These are phyloP conservation scores for Sarotherodon lohbergeri DNA, from an alignment of 2,113 vertebrate genomes.

Conservation along the genomic window DNA sequence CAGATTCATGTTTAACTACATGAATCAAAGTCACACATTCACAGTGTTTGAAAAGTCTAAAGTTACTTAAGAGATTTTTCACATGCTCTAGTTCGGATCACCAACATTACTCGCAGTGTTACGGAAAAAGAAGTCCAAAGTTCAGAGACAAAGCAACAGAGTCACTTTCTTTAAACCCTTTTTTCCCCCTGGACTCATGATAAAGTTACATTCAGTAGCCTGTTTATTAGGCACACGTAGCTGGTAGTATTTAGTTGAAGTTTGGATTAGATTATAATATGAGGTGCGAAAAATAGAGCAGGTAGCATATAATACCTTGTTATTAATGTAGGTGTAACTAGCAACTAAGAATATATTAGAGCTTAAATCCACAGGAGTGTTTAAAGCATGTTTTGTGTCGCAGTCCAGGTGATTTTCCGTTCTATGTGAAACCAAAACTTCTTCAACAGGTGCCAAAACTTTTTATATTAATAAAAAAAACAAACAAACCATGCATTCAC, in stretches of 20 bases:
- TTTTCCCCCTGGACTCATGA: not conserved
- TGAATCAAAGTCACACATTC: not conserved
- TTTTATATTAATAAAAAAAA: not conserved
- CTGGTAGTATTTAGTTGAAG: not conserved
- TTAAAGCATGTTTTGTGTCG: not conserved
- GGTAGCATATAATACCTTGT: not conserved
- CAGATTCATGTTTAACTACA: not conserved
- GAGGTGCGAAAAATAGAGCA: not conserved
- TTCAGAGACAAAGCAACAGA: not conserved
- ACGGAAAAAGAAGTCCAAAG: not conserved
- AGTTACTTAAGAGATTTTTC: not conserved
- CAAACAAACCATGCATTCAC: fast-evolving
- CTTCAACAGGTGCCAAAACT: not conserved
- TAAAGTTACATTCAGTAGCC: not conserved
- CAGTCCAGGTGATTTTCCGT: not conserved
- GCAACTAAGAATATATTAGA: not conserved
- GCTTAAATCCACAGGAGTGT: not conserved
- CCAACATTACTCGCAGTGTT: not conserved
- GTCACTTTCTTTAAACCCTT: not conserved
- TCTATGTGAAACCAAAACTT: not conserved
- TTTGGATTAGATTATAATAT: not conserved
- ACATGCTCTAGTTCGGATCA: not conserved
- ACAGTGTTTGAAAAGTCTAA: not conserved
- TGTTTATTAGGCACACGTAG: not conserved
- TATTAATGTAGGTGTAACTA: not conserved